Evolutionary conservation across 2,888 invertebrate genomes (phyloP).

Genomic region (Cosmia pyralina): DNA sequence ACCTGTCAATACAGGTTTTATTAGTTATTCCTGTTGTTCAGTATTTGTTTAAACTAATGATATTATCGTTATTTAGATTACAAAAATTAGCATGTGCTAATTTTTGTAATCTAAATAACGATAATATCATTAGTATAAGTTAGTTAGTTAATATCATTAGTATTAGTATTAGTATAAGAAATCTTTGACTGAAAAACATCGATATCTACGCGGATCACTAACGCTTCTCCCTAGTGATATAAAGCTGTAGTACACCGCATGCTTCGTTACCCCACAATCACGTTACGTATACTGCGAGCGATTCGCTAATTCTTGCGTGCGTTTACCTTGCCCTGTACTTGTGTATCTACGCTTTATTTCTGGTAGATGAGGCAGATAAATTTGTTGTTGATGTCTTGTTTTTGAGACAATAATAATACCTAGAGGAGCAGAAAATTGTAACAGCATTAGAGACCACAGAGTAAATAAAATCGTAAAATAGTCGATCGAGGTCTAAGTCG

Average conservation of each 20-base stretch:
- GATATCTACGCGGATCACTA: slow-evolving; percentile 16
- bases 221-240: slow-evolving; percentile 52
- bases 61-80: neutral
- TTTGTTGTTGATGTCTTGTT: neutral
- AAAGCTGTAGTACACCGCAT: slow-evolving; percentile 65
- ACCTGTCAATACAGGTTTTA: no score
- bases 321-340: slow-evolving; percentile 55
- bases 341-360: slow-evolving; percentile 31
- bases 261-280: slow-evolving; percentile 77
- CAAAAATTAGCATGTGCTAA: neutral
- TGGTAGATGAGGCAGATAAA: neutral
- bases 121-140: no score
- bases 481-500: neutral
- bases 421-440: neutral
- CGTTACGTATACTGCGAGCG: slow-evolving; percentile 62
- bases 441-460: neutral
- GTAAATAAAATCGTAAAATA: neutral
- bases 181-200: slow-evolving; percentile 7
- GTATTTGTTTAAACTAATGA: no score
- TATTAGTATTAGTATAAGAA: no score
- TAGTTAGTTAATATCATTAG: no score
- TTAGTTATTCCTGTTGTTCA: no score
- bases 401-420: neutral
- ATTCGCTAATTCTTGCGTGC: slow-evolving; percentile 67
- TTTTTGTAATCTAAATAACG: neutral